Conservation (phyloP, 2,797 vertebrate genomes). For the Ctenopoma multispine region DNA sequence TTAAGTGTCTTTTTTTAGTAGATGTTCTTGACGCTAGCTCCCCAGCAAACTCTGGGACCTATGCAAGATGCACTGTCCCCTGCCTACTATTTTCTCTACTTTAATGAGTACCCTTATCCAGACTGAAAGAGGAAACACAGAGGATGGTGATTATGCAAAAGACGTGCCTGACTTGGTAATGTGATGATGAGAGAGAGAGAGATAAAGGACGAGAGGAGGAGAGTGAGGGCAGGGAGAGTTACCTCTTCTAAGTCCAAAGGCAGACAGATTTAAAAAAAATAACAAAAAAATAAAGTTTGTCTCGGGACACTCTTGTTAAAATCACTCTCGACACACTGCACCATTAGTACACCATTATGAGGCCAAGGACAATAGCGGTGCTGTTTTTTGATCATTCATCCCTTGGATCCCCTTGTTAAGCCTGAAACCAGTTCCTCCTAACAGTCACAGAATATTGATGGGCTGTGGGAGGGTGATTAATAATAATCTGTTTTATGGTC, state of each 20-base stretch:
- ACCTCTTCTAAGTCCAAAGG: constrained; percentile 62
- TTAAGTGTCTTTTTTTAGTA: not conserved
- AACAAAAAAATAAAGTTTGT: constrained; percentile 65
- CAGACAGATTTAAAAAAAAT: constrained; percentile 58
- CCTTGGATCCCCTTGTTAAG: constrained; percentile 72
- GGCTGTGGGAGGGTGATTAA: constrained; percentile 57
- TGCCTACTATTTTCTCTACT: constrained; percentile 48
- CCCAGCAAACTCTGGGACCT: constrained; percentile 27
- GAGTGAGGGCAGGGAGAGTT: constrained; percentile 28
- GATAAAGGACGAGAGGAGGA: constrained; percentile 4
- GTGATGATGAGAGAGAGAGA: constrained; percentile 37
- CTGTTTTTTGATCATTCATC: constrained; percentile 79
- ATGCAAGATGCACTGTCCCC: constrained; percentile 49
- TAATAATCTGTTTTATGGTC: constrained; percentile 52
- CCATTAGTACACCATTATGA: constrained; percentile 78
- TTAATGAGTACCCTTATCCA: constrained; percentile 77
- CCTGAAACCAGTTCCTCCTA: constrained; percentile 44
- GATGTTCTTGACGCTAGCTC: constrained; percentile 17
- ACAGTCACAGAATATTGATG: constrained; percentile 75
- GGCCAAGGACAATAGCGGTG: constrained; percentile 79
- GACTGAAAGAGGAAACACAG: constrained; percentile 65
- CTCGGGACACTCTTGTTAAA: constrained; percentile 74
- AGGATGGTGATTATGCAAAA: constrained; percentile 75
- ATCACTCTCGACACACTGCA: constrained; percentile 70
- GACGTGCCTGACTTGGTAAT: constrained; percentile 75